Base-by-base conservation (phyloP, 2,888 invertebrate genomes). In the Ophonus ardosiacus region DNA sequence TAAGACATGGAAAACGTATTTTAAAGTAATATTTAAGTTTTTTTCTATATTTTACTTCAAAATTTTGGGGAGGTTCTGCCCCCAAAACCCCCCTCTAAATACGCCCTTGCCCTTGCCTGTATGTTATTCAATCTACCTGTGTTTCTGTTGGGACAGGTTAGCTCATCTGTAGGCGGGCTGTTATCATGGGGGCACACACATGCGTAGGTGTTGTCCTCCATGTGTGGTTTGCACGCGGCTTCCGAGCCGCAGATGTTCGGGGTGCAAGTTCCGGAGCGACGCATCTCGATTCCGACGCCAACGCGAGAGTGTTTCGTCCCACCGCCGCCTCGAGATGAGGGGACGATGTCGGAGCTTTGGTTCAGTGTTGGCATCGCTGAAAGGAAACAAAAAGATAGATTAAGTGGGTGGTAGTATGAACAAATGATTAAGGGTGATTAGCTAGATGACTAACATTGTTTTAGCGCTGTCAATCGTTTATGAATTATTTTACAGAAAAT, bases 171-270 rank as follows among this genome's bases (percentile, higher is more conserved):
- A 8, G 94, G 94, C 0, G 93, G 93, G 71, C 93, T 92, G n/a
- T 92, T 92, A 88, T 95, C 95, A 87, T 94, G 94, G 0, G 95
- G 94, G 89, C 95, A 96, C 4, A 94, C 91, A 89, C 95, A 96
- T 78, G 92, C 93, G 88, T 94, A 93, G 5, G 92, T 92, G 68
- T 91, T 91, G 85, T 93, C 92, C 80, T 91, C 89, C n/a, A n/a
- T n/a, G 87, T 91, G 90, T 13, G 90, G 92, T 84, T 92, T 90
- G 88, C 95, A 95, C 0, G 95, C 95, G 0, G 94, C 94, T 87
- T 95, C 95, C 56, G 91, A 92, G 0, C 93, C 93, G 88, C 95
- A 95, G 59, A 93, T 93, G 10, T 92, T 92, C 2, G 91, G 90
- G 81, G 90, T 90, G 87, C 93, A 94, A 18, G 90, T 88, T 0